Evolutionary conservation across 53 echinoderm and acorn worm species (phyloP).

Genomic region (Henricia sp.): DNA sequence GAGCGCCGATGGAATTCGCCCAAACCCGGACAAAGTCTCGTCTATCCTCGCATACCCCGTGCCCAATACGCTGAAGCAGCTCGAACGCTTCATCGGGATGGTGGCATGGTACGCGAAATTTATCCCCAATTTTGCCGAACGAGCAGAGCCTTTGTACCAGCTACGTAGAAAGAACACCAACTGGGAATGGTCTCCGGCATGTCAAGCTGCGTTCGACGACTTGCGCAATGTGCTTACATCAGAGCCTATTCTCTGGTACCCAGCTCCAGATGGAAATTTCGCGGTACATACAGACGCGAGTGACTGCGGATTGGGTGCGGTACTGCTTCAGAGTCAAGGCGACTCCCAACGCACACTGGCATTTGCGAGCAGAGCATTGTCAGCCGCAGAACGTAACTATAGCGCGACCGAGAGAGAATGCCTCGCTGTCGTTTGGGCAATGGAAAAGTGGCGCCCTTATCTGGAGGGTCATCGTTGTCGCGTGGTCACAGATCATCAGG

Average conservation of each 20-base stretch:
- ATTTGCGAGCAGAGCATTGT: slow-evolving; percentile 10
- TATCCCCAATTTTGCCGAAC: slow-evolving; percentile 22
- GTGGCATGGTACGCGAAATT: slow-evolving; percentile 35
- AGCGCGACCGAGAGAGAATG: too few relatives aligned
- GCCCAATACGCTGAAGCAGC: slow-evolving; percentile 29
- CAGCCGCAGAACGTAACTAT: too few relatives aligned
- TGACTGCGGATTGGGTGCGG: slow-evolving; percentile 29
- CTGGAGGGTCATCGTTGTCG: too few relatives aligned
- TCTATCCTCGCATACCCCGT: slow-evolving; percentile 23
- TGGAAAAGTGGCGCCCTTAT: too few relatives aligned
- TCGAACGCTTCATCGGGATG: slow-evolving; percentile 53
- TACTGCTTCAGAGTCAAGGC: not conserved
- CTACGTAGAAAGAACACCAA: not conserved
- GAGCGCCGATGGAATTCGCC: not conserved
- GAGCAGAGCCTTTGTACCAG: slow-evolving; percentile 24
- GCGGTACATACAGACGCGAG: slow-evolving; percentile 33
- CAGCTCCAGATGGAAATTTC: not conserved
- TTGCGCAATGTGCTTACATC: not conserved
- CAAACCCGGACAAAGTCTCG: slow-evolving; percentile 38
- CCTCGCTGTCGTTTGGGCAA: too few relatives aligned
- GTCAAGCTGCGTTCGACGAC: not conserved
- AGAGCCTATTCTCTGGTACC: slow-evolving; percentile 34
- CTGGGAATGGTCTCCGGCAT: slow-evolving; percentile 18
- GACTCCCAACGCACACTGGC: not conserved
- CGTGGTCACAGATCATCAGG: too few relatives aligned